A percentile compares a stretch with the other conserved stretches of the same genome.
Conservation (phyloP, 2,797 vertebrate species). For the Galago senegalensis region DNA sequence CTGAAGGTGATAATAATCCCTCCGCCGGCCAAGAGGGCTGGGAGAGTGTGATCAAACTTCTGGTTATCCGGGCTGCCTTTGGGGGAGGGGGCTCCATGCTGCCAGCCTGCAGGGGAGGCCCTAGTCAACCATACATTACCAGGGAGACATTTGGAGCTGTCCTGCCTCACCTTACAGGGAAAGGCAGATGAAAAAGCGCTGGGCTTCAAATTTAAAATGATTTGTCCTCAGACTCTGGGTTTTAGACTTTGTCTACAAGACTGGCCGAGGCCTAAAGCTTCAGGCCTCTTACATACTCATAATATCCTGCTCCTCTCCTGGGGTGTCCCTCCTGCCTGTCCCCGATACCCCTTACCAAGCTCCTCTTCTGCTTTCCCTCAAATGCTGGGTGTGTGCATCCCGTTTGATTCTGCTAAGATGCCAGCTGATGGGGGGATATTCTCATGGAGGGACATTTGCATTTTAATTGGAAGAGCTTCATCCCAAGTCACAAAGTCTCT, state of each 20-base stretch:
- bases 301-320: background rate
- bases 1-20: slow-evolving; percentile 20
- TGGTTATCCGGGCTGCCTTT: background rate
- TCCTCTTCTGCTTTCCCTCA: background rate
- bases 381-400: background rate
- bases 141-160: background rate
- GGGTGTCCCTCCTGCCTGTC: background rate
- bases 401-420: slow-evolving; percentile 24
- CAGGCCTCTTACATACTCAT: background rate
- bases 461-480: slow-evolving; percentile 39
- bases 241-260: background rate
- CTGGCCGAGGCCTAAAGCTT: background rate
- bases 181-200: slow-evolving; percentile 32
- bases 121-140: background rate
- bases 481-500: background rate
- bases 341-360: fast-evolving
- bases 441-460: background rate
- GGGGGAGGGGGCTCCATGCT: background rate
- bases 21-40: background rate
- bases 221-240: background rate
- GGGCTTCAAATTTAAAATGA: background rate
- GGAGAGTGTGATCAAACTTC: background rate
- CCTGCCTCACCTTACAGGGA: background rate
- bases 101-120: background rate
- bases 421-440: background rate